Evolutionary conservation across 2,113 vertebrate genomes (phyloP).

Genomic region (Dipodomys spectabilis): DNA sequence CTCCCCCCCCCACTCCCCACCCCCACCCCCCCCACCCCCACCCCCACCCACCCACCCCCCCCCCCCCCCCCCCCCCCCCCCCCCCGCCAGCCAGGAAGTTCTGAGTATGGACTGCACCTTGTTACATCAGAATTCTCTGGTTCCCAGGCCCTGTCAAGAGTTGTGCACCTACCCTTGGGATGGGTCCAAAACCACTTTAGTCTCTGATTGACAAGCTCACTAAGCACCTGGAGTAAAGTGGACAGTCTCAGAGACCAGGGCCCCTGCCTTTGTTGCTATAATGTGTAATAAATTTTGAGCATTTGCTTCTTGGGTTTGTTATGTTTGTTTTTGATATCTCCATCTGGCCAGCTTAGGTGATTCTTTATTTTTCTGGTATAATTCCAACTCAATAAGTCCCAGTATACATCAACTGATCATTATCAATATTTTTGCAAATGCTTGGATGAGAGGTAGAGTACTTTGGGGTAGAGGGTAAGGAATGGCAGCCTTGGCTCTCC

Average conservation of each 20-base stretch:
- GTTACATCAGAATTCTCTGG: too few relatives aligned
- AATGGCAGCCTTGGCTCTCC: background rate
- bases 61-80: too few relatives aligned
- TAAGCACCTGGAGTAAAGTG: background rate
- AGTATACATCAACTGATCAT: background rate
- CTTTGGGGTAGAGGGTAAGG: background rate
- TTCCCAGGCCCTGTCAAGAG: too few relatives aligned
- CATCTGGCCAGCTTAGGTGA: background rate
- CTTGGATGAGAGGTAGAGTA: background rate
- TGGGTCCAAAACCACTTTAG: background rate
- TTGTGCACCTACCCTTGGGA: background rate
- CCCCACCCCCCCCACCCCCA: too few relatives aligned
- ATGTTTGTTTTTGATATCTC: background rate
- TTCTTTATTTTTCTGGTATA: background rate
- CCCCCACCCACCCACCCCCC: too few relatives aligned
- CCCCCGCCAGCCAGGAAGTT: too few relatives aligned
- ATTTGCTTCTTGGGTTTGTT: background rate
- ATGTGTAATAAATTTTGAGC: background rate
- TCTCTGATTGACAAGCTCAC: background rate
- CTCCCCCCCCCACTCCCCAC: too few relatives aligned
- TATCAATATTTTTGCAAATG: background rate
- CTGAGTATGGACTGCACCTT: background rate
- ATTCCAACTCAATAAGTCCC: background rate
- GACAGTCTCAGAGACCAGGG: background rate
- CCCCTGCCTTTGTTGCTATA: background rate